Evolutionary conservation across 2,113 vertebrate genomes (phyloP).

Genomic region (Pomatorhinus ruficollis): DNA sequence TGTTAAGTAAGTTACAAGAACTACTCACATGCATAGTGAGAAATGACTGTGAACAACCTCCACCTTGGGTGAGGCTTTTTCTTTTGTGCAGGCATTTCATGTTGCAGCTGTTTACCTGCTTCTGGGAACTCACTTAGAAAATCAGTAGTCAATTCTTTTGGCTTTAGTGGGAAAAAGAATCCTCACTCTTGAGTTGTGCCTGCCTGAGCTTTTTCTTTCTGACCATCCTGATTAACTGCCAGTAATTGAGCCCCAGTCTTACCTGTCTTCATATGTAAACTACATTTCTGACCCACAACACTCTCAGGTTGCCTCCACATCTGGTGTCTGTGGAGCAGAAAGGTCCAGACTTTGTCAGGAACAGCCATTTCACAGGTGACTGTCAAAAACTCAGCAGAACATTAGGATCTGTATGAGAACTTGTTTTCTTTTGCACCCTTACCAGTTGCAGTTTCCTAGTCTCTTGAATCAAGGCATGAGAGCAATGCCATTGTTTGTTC

Average conservation of each 20-base stretch:
- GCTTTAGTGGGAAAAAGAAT: neutral
- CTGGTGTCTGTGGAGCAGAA: neutral
- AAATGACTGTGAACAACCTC: neutral
- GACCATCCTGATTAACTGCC: neutral
- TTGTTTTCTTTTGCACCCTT: neutral
- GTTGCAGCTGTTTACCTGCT: neutral
- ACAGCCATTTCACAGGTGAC: neutral
- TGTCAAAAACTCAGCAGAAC: neutral
- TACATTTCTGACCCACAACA: neutral
- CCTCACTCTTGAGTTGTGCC: neutral
- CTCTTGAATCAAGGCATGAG: neutral
- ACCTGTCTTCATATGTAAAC: neutral
- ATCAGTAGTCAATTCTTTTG: neutral
- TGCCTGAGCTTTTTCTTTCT: neutral
- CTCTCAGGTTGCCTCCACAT: neutral
- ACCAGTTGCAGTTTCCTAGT: neutral
- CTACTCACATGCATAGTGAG: neutral
- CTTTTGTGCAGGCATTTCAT: neutral
- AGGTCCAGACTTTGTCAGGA: neutral
- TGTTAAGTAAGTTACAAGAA: neutral
- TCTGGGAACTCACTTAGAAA: neutral
- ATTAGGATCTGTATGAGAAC: neutral
- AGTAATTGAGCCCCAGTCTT: neutral
- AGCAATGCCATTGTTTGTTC: neutral
- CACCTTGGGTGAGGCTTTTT: neutral